Percentiles rank a stretch among this genome's conserved stretches.
phyloP scores from a whole-genome alignment of 2,797 vertebrate genomes.

The Girardinus metallicus region DNA sequence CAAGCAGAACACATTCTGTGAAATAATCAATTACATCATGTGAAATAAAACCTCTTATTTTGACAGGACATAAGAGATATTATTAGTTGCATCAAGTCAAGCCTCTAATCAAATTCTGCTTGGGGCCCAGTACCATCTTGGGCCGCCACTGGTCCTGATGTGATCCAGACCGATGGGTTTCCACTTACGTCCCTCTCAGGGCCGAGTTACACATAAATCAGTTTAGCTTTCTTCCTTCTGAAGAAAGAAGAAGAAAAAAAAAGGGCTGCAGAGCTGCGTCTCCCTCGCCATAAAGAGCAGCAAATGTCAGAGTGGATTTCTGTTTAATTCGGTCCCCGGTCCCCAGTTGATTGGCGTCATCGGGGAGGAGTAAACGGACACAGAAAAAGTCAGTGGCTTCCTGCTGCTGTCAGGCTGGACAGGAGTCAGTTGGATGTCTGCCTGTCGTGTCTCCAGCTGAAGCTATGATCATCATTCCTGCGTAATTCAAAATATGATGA shows the following conservation, averaged over 20 bases:
- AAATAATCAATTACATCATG: not conserved
- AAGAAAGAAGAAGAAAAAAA: constrained; percentile 27
- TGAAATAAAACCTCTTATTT: not conserved
- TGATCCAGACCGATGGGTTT: constrained; percentile 40
- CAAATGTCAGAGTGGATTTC: constrained; percentile 31
- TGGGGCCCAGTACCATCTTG: not conserved
- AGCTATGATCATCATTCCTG: constrained; percentile 64
- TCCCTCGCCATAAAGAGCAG: constrained; percentile 36
- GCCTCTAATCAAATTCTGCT: not conserved
- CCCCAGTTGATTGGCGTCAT: constrained; percentile 51
- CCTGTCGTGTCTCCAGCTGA: constrained; percentile 60
- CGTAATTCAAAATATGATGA: constrained; percentile 57
- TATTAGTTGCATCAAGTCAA: not conserved
- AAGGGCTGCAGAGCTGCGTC: constrained; percentile 11
- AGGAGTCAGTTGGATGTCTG: constrained; percentile 48
- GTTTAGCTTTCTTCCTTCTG: constrained; percentile 55
- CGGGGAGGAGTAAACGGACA: constrained; percentile 35
- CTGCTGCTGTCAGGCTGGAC: constrained; percentile 34
- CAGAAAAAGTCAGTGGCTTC: constrained; percentile 46
- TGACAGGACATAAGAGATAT: not conserved
- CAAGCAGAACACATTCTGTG: not conserved
- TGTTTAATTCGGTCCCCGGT: constrained; percentile 65
- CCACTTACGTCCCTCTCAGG: constrained; percentile 48
- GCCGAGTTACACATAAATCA: constrained; percentile 66
- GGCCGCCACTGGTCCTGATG: constrained; percentile 26